phyloP scores from a whole-genome alignment of 2,888 invertebrate genomes.

The Sinopyrophorus schimmeli region DNA sequence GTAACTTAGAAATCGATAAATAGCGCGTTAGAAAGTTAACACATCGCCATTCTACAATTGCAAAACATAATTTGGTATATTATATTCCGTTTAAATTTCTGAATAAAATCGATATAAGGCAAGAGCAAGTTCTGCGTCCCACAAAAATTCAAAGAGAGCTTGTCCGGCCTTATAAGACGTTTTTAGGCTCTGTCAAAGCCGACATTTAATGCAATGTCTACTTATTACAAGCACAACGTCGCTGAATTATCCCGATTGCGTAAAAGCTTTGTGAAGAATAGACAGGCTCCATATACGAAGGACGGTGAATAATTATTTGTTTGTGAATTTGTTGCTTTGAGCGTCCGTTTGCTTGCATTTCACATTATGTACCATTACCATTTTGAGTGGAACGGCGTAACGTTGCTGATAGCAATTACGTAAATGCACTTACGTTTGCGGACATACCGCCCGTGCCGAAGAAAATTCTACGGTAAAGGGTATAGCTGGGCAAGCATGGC shows the following conservation, averaged over 20 bases:
- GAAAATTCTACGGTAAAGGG: too few species aligned
- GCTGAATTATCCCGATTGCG: constrained; percentile 18
- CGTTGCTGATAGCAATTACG: too few species aligned
- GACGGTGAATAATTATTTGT: constrained; percentile 12
- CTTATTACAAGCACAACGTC: constrained; percentile 9
- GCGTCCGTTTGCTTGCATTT: constrained; percentile 6
- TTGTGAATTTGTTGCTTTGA: constrained; percentile 18
- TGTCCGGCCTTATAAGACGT: constrained; percentile 16
- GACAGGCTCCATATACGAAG: constrained; percentile 19
- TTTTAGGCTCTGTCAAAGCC: constrained; percentile 23
- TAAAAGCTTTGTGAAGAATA: constrained; percentile 17
- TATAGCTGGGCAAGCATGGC: too few species aligned
- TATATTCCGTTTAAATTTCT: background rate
- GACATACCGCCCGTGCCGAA: too few species aligned
- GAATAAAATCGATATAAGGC: constrained; percentile 5
- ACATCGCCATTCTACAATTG: too few species aligned
- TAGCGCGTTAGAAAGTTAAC: too few species aligned
- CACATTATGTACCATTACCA: constrained; percentile 6
- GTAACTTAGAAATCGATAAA: constrained; percentile 1
- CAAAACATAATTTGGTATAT: background rate
- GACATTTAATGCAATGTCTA: constrained; percentile 18
- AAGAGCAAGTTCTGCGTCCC: constrained; percentile 5
- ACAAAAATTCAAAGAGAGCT: constrained; percentile 9
- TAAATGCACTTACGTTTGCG: too few species aligned
- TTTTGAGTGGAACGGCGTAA: constrained; percentile 2